Base-by-base conservation (phyloP, 1,140 invertebrate species). In the Scylla paramamosain region DNA sequence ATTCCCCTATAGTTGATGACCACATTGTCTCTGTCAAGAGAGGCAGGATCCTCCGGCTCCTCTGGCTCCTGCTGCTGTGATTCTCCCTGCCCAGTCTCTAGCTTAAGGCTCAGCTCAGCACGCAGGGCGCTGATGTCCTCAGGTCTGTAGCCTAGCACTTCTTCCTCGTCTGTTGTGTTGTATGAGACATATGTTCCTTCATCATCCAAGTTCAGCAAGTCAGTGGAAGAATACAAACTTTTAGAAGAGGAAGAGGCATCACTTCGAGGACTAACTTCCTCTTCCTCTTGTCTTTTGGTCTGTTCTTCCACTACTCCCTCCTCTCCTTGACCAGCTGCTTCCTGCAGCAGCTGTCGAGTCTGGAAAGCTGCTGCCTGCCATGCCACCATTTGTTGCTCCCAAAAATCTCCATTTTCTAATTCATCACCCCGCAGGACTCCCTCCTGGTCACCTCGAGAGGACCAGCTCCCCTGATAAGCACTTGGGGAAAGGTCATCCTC, bases 151-250 rank as follows among this genome's bases (percentile, higher is more conserved):
- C 95, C 94, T 10, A 95, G 77, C 14, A 96, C 88, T 31, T 95
- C 93, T 83, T 96, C 95, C 77, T 94, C 93, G 88, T 96, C 93
- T 48, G 94, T 94, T 12, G 95, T 94, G 48, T 96, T 95, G 52
- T 94, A 96, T 8, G 95, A 94, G 29, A 93, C 77, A 20, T 95
- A 94, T 10, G 93, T 87, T 20, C 95, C 95, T 59, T 96, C 95
- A 39, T 91, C 95, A 67, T 93, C 93, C 20, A 92, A 39, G 52
- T 89, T 93, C 0, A 96, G 93, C 48, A 93, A 48, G 25, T 96
- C 95, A 32, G 86, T 83, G 46, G 95, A 95, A 28, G 95, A 95
- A 16, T 93, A 95, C 6, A 28, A 86, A 29, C 95, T 95, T 77
- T 93, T 95, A 28, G 94, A 29, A n/a, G 95, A 93, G 46, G 94